Evolutionary conservation across 1,140 invertebrate genomes (phyloP).

Genomic region (Coboldia fuscipes): DNA sequence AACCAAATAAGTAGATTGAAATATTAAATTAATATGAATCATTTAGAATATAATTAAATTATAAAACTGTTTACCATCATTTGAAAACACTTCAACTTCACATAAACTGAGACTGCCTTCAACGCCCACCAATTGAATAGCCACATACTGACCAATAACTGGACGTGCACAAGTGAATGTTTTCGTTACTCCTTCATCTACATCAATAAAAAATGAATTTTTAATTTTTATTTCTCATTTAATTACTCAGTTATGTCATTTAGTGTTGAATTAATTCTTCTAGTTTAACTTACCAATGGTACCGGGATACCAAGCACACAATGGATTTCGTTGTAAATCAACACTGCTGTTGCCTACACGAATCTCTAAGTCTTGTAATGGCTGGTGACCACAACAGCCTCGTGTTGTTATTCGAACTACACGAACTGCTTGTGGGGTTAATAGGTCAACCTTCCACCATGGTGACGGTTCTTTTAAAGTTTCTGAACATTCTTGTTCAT

Average conservation of each 20-base stretch:
- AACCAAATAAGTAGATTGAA: conserved; percentile 3
- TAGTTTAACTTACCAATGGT: conserved; percentile 44
- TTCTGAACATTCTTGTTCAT: conserved; percentile 69
- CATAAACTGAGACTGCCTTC: conserved; percentile 75
- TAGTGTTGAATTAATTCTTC: conserved; percentile 2
- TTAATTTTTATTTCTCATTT: neutral
- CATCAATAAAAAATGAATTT: neutral
- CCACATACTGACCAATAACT: conserved; percentile 66
- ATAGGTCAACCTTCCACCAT: conserved; percentile 78
- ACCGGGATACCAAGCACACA: conserved; percentile 83
- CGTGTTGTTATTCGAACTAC: conserved; percentile 68
- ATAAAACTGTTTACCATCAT: conserved; percentile 40
- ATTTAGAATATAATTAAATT: neutral
- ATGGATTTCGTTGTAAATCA: conserved; percentile 64
- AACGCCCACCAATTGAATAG: conserved; percentile 71
- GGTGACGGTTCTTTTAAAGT: conserved; percentile 71
- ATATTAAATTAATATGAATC: neutral
- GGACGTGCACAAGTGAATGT: conserved; percentile 70
- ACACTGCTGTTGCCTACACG: conserved; percentile 74
- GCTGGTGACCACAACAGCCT: conserved; percentile 71
- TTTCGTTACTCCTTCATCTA: conserved; percentile 78
- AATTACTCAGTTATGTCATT: neutral
- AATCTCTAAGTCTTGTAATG: conserved; percentile 78
- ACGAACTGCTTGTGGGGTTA: conserved; percentile 60
- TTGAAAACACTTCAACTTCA: conserved; percentile 80